These are phyloP conservation scores for Cotesia vestalis DNA, from an alignment of 1,140 invertebrate genomes.

Conservation along the genomic window DNA sequence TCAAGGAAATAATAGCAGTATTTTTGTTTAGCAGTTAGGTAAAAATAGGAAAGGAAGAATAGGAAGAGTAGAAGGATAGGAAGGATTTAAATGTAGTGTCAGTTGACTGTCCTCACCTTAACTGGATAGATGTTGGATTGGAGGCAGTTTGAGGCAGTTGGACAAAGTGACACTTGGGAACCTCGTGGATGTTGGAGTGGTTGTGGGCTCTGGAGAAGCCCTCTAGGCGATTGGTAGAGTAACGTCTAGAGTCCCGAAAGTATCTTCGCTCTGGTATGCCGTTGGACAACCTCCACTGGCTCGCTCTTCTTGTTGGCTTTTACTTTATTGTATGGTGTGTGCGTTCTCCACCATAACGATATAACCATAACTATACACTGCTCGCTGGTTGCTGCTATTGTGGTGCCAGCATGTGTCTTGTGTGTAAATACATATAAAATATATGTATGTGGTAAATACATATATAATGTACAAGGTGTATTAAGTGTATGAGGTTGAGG, in stretches of 20 bases:
- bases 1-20: too few species aligned
- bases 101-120: too few species aligned
- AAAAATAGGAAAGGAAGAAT: too few species aligned
- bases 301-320: slow-evolving; percentile 4
- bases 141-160: too few species aligned
- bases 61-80: too few species aligned
- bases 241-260: slow-evolving; percentile 27
- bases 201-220: background rate
- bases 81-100: too few species aligned
- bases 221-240: slow-evolving; percentile 24
- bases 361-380: too few species aligned
- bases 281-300: slow-evolving; percentile 29
- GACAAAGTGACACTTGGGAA: too few species aligned
- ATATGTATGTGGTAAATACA: slow-evolving; percentile 3
- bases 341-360: background rate
- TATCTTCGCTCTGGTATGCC: slow-evolving; percentile 24
- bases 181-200: too few species aligned
- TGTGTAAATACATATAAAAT: background rate
- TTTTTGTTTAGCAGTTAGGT: too few species aligned
- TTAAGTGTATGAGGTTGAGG: slow-evolving; percentile 35
- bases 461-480: too few species aligned
- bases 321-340: background rate
- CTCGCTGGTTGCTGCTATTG: background rate
- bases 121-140: too few species aligned
- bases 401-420: background rate